Conservation (phyloP, 2,888 invertebrate species). For the Synanthedon vespiformis region DNA sequence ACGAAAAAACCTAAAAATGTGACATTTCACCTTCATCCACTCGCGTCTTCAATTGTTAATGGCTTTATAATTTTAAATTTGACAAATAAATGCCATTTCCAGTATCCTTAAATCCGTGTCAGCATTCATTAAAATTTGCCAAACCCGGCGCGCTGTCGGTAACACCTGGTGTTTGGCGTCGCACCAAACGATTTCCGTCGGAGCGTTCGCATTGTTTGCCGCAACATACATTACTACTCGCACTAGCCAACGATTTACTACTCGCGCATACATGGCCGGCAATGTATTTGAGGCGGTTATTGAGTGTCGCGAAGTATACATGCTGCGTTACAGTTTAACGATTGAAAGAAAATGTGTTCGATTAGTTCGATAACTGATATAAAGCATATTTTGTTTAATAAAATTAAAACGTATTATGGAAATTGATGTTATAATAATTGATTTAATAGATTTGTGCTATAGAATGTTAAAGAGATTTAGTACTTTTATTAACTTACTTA, state of each 20-base stretch:
- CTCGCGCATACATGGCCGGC: neutral
- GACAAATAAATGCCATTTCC: neutral
- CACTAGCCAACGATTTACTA: neutral
- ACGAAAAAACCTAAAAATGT: too few relatives aligned
- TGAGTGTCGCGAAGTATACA: neutral
- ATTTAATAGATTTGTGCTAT: too few relatives aligned
- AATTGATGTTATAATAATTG: too few relatives aligned
- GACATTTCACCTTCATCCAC: too few relatives aligned
- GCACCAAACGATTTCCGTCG: slow-evolving; percentile 7
- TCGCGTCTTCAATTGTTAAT: too few relatives aligned
- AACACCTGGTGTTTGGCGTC: slow-evolving; percentile 28
- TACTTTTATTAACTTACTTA: too few relatives aligned
- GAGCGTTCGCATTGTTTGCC: slow-evolving; percentile 2
- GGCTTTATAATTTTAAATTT: too few relatives aligned
- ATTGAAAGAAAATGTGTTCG: neutral
- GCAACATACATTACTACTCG: neutral
- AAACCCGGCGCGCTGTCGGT: slow-evolving; percentile 30
- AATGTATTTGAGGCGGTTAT: neutral
- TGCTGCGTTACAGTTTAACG: neutral
- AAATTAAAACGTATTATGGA: neutral
- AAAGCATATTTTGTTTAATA: neutral
- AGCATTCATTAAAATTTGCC: slow-evolving; percentile 59
- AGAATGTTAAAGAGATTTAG: too few relatives aligned
- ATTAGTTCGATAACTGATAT: neutral
- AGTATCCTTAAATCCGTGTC: neutral